phyloP scores from a whole-genome alignment of 1,140 invertebrate genomes.

The Brachionus manjavacas region DNA sequence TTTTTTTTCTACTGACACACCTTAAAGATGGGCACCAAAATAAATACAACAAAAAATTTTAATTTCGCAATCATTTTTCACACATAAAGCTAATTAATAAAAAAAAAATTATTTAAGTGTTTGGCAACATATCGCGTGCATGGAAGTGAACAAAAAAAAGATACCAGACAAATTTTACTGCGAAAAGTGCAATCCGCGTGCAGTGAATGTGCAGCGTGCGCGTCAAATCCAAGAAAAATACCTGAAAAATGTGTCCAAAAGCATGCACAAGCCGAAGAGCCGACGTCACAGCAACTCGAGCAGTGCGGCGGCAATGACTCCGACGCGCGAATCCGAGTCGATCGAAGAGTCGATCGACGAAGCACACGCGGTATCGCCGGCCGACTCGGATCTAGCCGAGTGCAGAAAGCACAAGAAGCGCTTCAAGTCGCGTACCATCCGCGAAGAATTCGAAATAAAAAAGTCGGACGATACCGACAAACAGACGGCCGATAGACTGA shows the following conservation, averaged over 20 bases:
- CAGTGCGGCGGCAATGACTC: background rate
- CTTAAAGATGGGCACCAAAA: background rate
- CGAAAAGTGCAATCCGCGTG: background rate
- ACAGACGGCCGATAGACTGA: background rate
- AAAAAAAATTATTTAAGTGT: no score
- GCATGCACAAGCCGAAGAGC: background rate
- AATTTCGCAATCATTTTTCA: no score
- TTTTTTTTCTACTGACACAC: no score
- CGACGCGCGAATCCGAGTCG: background rate
- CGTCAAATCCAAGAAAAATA: conserved; percentile 30
- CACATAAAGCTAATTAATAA: no score
- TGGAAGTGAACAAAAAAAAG: conserved; percentile 22
- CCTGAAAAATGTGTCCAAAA: background rate
- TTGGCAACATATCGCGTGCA: conserved; percentile 28
- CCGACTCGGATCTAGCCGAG: background rate
- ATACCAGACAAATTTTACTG: conserved; percentile 26
- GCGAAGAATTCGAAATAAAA: background rate
- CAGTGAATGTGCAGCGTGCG: background rate
- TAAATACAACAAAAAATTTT: no score
- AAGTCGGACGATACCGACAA: background rate
- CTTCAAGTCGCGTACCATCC: background rate
- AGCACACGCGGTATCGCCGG: background rate
- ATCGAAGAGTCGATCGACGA: background rate
- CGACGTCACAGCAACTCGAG: background rate
- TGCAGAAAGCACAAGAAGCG: background rate